These are phyloP conservation scores for Neodontobutis hainanensis DNA, from an alignment of 2,113 vertebrate species.

Conservation along the genomic window DNA sequence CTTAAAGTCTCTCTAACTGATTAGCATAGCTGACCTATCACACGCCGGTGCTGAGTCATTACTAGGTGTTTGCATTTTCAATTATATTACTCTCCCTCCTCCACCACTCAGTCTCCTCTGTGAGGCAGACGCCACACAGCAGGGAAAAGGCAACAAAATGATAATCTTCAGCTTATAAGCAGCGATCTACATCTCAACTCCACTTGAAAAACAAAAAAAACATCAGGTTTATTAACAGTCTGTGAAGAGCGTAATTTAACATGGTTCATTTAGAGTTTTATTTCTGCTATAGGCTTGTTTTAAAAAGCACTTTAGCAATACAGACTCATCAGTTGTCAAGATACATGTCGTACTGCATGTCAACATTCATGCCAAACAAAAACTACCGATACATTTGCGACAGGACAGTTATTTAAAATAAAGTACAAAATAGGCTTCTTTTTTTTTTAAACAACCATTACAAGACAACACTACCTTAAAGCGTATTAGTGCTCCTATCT, in stretches of 20 bases:
- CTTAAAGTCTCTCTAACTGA: slow-evolving; percentile 5
- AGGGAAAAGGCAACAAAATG: slow-evolving; percentile 73
- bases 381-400: slow-evolving; percentile 63
- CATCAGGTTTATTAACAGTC: slow-evolving; percentile 16
- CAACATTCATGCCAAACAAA: slow-evolving; percentile 78
- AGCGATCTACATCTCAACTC: slow-evolving; percentile 36
- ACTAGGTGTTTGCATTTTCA: slow-evolving; percentile 70
- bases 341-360: slow-evolving; percentile 76
- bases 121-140: slow-evolving; percentile 68
- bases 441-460: slow-evolving; percentile 69
- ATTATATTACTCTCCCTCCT: slow-evolving; percentile 57
- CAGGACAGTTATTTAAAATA: slow-evolving; percentile 70
- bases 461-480: slow-evolving; percentile 74
- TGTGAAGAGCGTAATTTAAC: slow-evolving; percentile 12
- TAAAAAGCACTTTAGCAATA: slow-evolving; percentile 81
- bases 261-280: slow-evolving; percentile 74
- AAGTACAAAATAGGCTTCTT: slow-evolving; percentile 71
- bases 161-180: slow-evolving; percentile 32
- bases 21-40: slow-evolving; percentile 64
- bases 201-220: slow-evolving; percentile 30
- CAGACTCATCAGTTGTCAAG: slow-evolving; percentile 72
- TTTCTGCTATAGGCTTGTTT: slow-evolving; percentile 77
- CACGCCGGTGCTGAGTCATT: slow-evolving; percentile 66
- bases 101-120: slow-evolving; percentile 49
- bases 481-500: slow-evolving; percentile 80